phyloP scores from a whole-genome alignment of 2,888 invertebrate species.

The Sisyra terminalis region DNA sequence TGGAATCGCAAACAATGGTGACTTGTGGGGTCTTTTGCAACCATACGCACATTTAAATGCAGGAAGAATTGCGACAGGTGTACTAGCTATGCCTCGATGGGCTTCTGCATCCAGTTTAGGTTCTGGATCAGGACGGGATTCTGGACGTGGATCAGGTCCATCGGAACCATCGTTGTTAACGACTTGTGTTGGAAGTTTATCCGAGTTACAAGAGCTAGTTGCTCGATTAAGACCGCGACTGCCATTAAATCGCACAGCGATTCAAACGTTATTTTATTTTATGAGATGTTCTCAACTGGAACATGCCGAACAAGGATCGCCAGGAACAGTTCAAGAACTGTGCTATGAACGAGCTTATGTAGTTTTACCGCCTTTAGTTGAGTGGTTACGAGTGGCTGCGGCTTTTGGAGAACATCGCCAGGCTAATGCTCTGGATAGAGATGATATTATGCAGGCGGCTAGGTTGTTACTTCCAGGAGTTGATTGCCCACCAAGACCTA shows the following conservation, averaged over 20 bases:
- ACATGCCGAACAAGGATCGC: constrained; percentile 22
- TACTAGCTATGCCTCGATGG: constrained; percentile 71
- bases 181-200: constrained; percentile 74
- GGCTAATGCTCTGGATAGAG: constrained; percentile 61
- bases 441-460: constrained; percentile 80
- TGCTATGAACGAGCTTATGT: constrained; percentile 79
- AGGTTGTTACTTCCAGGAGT: constrained; percentile 71
- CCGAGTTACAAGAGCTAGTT: constrained; percentile 61
- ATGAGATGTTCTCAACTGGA: constrained; percentile 76
- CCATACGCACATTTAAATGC: constrained; percentile 84
- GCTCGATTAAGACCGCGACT: constrained; percentile 36
- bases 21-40: constrained; percentile 79
- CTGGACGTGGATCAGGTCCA: constrained; percentile 25
- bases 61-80: constrained; percentile 73
- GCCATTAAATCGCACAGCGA: constrained; percentile 45
- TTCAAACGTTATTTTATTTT: constrained; percentile 74
- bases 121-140: constrained; percentile 29
- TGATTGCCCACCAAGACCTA: constrained; percentile 69
- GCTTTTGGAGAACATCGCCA: constrained; percentile 71
- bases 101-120: constrained; percentile 32
- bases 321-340: constrained; percentile 40
- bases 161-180: constrained; percentile 60
- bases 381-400: constrained; percentile 72
- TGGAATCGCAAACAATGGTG: constrained; percentile 71
- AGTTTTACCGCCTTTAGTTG: constrained; percentile 76